Base-by-base conservation (phyloP, 2,113 vertebrate genomes). In the Apodemus speciosus region DNA sequence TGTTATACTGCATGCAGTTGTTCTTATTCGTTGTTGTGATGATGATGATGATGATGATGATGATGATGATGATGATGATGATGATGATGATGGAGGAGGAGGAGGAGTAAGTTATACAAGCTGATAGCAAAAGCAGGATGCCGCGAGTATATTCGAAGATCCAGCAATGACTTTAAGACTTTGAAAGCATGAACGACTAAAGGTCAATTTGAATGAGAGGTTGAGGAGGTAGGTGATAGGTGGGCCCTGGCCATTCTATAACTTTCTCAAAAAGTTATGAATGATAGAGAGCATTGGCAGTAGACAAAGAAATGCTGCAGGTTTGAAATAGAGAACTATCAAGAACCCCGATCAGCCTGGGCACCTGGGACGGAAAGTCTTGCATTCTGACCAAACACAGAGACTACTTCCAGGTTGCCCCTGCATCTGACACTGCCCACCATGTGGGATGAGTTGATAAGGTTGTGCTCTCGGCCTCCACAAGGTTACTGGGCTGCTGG, bases 341-440 rank as follows among this genome's bases (percentile, higher is more conserved):
- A 38, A 62, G 46, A 64, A 87, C 60, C 4, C 20, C 30, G 46
- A 46, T 72, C 80, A 69, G 38, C 2, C 15, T 1, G 20, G 9
- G 35, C 16, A 1, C 9, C 32, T 32, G 20, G 27, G 23, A 9
- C 7, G 0, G 21, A 2, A 40, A 18, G 9, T 76, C 38, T n/a
- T 60, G 38, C 23, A 32, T 8, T 92, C 80, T 35, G 46, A 2
- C 8, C 20, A 11, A 0, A 0, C 27, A 25, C 7, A 6, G 38
- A 51, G 20, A 32, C 13, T 13, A 58, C 2, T 2, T 9, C 10
- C 0, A 2, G 0, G 3, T 9, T 1, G 6, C 7, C 4, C 5
- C 9, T 14, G 23, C 6, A 20, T 16, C n/a, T 3, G 58, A 30
- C 1, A 10, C 72, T 6, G 4, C 9, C 75, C 9, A 4, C 49